Evolutionary conservation across 2,797 vertebrate genomes (phyloP).

Genomic region (Sarcoramphus papa): DNA sequence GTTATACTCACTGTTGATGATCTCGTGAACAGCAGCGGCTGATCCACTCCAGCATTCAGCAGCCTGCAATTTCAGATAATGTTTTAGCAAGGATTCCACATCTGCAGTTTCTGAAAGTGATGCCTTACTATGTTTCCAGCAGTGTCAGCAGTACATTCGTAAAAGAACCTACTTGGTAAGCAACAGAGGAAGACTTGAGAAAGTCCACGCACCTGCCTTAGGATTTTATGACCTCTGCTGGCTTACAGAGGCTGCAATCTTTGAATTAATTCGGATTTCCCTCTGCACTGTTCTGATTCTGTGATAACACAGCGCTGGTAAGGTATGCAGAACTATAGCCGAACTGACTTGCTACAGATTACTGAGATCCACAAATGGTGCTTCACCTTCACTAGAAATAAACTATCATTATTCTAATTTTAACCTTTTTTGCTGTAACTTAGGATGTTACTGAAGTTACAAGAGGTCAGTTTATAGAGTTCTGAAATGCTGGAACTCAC

Average conservation of each 20-base stretch:
- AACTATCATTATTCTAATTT: not conserved
- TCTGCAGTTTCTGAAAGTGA: constrained; percentile 2
- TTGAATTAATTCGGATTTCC: not conserved
- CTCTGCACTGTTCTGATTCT: not conserved
- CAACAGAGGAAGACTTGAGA: not conserved
- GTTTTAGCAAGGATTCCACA: not conserved
- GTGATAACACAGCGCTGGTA: not conserved
- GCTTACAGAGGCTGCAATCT: not conserved
- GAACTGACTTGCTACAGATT: not conserved
- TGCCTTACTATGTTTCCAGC: not conserved
- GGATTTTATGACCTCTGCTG: not conserved
- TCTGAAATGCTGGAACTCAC: not conserved
- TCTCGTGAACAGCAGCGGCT: not conserved
- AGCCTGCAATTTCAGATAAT: not conserved
- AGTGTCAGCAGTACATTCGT: constrained; percentile 6
- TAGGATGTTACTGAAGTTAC: not conserved
- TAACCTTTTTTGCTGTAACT: not conserved
- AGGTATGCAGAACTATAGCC: not conserved
- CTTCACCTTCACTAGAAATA: not conserved
- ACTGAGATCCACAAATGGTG: not conserved
- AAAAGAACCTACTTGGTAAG: constrained; percentile 1
- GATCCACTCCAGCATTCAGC: not conserved
- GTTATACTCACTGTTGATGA: not conserved
- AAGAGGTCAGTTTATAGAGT: not conserved
- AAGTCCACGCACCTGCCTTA: not conserved